Evolutionary conservation across 2,888 invertebrate species (phyloP).

Genomic region (Anagyrus pseudococci): DNA sequence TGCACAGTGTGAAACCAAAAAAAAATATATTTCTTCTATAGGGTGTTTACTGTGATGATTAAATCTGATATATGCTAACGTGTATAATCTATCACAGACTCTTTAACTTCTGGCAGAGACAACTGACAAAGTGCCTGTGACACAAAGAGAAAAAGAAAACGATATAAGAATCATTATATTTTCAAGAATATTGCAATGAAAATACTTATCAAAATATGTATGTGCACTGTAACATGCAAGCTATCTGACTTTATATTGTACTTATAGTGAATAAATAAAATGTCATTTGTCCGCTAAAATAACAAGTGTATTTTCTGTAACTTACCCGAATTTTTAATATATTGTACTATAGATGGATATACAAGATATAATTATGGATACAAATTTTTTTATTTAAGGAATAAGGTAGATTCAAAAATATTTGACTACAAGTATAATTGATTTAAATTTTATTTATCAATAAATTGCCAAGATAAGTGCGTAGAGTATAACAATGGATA

Average conservation of each 20-base stretch:
- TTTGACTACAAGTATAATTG: no score
- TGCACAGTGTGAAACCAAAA: constrained; percentile 33
- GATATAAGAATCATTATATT: constrained; percentile 49
- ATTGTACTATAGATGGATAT: no score
- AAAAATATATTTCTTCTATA: constrained; percentile 23
- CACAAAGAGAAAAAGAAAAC: constrained; percentile 41
- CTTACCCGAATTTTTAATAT: background rate
- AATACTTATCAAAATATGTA: constrained; percentile 44
- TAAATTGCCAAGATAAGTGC: constrained; percentile 16
- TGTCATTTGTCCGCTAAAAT: constrained; percentile 52
- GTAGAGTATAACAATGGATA: constrained; percentile 29
- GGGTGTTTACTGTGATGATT: constrained; percentile 29
- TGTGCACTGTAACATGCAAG: constrained; percentile 43
- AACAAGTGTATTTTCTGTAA: constrained; percentile 18
- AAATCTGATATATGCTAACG: constrained; percentile 30
- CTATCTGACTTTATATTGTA: constrained; percentile 52
- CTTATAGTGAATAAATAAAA: constrained; percentile 53
- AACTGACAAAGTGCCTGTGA: constrained; percentile 55
- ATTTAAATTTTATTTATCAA: constrained; percentile 29
- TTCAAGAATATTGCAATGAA: constrained; percentile 54
- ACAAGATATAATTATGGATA: background rate
- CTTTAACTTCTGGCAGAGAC: constrained; percentile 48
- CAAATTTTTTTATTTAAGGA: background rate
- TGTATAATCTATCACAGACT: constrained; percentile 42
- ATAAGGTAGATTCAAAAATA: background rate